Evolutionary conservation across 2,888 invertebrate species (phyloP).

Genomic region (Tenthredo livida): DNA sequence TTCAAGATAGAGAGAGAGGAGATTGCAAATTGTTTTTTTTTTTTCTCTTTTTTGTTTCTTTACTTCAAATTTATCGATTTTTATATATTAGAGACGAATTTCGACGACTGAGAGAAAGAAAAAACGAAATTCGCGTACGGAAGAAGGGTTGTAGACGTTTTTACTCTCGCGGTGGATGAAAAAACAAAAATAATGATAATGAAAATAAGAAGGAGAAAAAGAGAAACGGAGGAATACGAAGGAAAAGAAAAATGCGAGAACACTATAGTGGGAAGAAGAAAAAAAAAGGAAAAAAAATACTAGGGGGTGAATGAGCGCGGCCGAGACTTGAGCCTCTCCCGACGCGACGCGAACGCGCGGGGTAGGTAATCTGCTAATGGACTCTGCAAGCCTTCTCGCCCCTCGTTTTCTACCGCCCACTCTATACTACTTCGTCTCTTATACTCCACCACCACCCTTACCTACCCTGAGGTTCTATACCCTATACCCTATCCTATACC

Average conservation of each 20-base stretch:
- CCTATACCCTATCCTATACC: too few species aligned
- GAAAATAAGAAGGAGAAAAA: conserved; percentile 51
- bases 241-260: conserved; percentile 65
- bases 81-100: too few species aligned
- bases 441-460: not conserved
- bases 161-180: not conserved
- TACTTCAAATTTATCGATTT: too few species aligned
- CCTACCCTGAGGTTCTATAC: too few species aligned
- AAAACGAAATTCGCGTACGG: too few species aligned
- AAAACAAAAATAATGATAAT: conserved; percentile 48
- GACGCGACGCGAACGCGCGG: conserved; percentile 72
- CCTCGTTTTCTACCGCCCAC: conserved; percentile 54
- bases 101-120: too few species aligned
- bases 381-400: conserved; percentile 68
- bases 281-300: conserved; percentile 66
- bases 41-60: too few species aligned
- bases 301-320: conserved; percentile 57
- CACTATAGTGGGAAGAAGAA: conserved; percentile 59
- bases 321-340: conserved; percentile 52
- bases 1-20: not conserved
- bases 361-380: conserved; percentile 78
- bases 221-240: conserved; percentile 12
- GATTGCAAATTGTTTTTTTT: not conserved
- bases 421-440: conserved; percentile 33
- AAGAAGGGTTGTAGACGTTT: not conserved